Evolutionary conservation across 2,113 vertebrate species (phyloP).

Genomic region (Galbula dea): DNA sequence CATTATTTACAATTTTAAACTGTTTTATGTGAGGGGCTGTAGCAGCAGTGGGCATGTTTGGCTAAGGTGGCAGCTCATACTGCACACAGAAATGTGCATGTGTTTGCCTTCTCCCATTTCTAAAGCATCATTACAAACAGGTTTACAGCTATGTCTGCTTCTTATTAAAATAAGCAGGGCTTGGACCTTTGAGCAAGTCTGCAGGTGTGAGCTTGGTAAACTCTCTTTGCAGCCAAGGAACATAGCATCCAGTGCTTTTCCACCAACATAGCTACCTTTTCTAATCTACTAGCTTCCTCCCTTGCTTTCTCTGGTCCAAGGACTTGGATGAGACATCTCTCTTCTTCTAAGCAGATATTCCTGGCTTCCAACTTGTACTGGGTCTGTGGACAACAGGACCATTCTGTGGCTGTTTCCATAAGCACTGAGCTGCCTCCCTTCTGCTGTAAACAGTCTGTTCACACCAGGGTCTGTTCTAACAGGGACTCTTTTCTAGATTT

Average conservation of each 20-base stretch:
- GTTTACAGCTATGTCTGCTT: neutral
- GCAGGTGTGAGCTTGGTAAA: neutral
- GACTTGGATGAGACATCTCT: neutral
- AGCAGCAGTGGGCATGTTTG: neutral
- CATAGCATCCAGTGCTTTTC: neutral
- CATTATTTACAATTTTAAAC: neutral
- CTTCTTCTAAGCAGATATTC: neutral
- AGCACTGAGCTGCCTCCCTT: neutral
- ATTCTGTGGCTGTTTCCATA: neutral
- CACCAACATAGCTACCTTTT: neutral
- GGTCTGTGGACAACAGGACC: slow-evolving; percentile 5
- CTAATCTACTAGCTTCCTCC: neutral
- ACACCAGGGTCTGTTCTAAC: neutral
- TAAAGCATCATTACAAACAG: neutral
- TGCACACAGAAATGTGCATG: neutral
- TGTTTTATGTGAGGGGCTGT: neutral
- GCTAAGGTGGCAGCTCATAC: neutral
- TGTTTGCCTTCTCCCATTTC: neutral
- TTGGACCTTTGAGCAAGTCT: neutral
- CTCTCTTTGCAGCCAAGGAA: neutral
- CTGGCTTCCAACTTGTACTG: neutral
- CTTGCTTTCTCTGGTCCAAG: neutral
- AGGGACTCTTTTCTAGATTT: neutral
- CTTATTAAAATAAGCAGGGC: neutral
- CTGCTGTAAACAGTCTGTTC: neutral